These are phyloP conservation scores for Hydrochoerus hydrochaeris DNA, from an alignment of 2,113 vertebrate species.

Conservation along the genomic window DNA sequence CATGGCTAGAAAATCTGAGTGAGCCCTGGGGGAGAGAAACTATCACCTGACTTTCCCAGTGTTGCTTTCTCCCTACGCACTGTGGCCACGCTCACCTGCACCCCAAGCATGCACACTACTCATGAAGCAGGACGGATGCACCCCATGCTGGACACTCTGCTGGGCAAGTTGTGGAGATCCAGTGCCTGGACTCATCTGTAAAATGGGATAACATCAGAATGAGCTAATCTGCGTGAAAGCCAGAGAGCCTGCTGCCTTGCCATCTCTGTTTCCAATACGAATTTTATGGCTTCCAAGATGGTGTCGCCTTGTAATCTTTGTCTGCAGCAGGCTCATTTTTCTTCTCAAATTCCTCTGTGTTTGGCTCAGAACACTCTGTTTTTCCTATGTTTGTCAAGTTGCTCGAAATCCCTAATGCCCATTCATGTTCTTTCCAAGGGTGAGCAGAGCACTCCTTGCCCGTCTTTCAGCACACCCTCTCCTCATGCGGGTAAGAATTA, in stretches of 20 bases:
- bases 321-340: conserved; percentile 32
- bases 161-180: neutral
- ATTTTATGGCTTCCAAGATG: conserved; percentile 73
- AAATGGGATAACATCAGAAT: conserved; percentile 65
- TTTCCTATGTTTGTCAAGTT: conserved; percentile 71
- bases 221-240: conserved; percentile 39
- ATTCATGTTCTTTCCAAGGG: conserved; percentile 67
- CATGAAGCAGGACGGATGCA: neutral
- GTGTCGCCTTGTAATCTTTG: conserved; percentile 61
- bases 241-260: conserved; percentile 46
- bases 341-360: conserved; percentile 52
- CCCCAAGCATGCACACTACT: neutral
- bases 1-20: neutral
- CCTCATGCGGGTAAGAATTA: neutral
- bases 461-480: conserved; percentile 44
- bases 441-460: conserved; percentile 21
- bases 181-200: conserved; percentile 43
- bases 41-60: neutral
- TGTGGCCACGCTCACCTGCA: too few relatives aligned
- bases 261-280: conserved; percentile 62
- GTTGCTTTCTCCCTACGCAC: neutral
- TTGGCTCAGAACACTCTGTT: conserved; percentile 73
- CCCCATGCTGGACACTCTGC: neutral
- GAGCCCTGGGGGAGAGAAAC: neutral
- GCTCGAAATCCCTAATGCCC: conserved; percentile 66